Evolutionary conservation across 2,113 vertebrate species (phyloP), one percentile per base, ranked within the genome.

Genomic region (Tachycineta bicolor): DNA sequence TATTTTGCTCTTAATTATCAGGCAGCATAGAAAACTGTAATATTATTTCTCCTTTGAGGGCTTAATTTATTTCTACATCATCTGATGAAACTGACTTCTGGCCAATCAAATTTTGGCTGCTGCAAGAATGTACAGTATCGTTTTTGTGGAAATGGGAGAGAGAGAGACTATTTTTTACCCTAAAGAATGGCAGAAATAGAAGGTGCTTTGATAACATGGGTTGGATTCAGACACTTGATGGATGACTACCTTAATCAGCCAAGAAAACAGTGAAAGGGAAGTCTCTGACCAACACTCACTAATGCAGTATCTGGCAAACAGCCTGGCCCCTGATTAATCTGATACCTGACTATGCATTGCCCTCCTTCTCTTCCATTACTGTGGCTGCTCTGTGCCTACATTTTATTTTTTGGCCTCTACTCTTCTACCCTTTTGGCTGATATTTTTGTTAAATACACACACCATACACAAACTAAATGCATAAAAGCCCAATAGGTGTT

Each of bases 261-360:
- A 56, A 90, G 77, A 74, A 96, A 96, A 95, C 70, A 93, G 67
- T 83, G 95, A 94, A 96, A 93, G 94, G 87, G 91, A 97, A 97
- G 96, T 96, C 96, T 96, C 93, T 69, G 82, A 89, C 47, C 78
- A 90, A 63, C n/a, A 82, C 28, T 77, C 67, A 47, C 97, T 97
- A 97, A 98, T 96, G 97, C 62, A 97, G 94, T 82, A 83, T 73
- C 97, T 98, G 98, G 98, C 98, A 95, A 83, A 37, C 33, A 93
- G 98, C 98, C 98, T 97, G 87, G 82, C 87, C 67, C 79, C 92
- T 60, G 46, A 95, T 98, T 98, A 97, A 98, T 95, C 94, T 96
- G 87, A 98, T 97, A 98, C 92, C 96, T 93, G 68, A 71, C 73
- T 89, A 92, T 69, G 15, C 73, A 77, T 63, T 41, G 23, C 17